A percentile compares a stretch with the other conserved stretches of the same genome.
phyloP scores from a whole-genome alignment of 2,797 vertebrate species.

The Clarias platycephalus region DNA sequence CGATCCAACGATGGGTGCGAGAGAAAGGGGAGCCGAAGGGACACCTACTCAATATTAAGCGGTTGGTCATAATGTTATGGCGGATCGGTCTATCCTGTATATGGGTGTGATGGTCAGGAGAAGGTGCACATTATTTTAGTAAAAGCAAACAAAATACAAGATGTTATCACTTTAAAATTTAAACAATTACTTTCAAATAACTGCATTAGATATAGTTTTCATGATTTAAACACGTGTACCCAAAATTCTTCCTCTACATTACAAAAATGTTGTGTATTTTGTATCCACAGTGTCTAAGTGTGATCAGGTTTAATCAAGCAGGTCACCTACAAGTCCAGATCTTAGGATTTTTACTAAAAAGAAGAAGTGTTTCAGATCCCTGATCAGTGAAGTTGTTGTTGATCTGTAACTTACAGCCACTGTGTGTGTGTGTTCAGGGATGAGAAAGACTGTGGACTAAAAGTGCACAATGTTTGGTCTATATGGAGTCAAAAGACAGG shows the following conservation, averaged over 20 bases:
- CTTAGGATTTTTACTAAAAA: background rate
- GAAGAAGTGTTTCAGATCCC: background rate
- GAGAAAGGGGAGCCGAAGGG: too few relatives aligned
- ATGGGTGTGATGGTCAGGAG: too few relatives aligned
- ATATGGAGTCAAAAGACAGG: background rate
- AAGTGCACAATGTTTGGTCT: background rate
- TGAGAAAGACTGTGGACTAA: too few relatives aligned
- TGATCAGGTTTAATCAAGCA: background rate
- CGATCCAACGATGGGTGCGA: too few relatives aligned
- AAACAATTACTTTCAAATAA: too few relatives aligned
- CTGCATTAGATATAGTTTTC: too few relatives aligned
- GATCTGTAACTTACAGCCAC: background rate
- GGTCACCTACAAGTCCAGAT: background rate
- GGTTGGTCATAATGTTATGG: too few relatives aligned
- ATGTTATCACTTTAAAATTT: too few relatives aligned
- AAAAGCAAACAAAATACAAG: background rate
- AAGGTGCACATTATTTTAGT: too few relatives aligned
- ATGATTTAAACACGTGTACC: background rate
- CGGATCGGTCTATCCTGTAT: too few relatives aligned
- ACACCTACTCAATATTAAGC: too few relatives aligned
- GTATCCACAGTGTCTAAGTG: background rate
- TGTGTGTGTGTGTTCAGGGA: background rate
- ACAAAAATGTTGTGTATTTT: background rate
- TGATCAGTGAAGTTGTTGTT: background rate
- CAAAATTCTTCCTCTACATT: background rate